Evolutionary conservation across 2,888 invertebrate species (phyloP), one percentile per base, ranked within the genome.

Genomic region (Idaea straminata): DNA sequence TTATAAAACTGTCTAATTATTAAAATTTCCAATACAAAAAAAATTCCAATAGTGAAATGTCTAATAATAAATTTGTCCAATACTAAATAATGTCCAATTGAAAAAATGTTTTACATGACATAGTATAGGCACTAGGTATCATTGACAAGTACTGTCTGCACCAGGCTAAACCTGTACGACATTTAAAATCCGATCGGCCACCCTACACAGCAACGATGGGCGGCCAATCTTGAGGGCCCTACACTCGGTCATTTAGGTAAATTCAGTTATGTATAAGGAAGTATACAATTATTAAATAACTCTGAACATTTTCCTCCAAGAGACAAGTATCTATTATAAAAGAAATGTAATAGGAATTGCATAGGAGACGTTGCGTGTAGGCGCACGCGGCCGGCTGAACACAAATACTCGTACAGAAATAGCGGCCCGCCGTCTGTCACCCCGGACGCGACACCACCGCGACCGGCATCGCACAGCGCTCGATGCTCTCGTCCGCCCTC

Each of bases 381-480:
- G 79, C 80, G 81, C 79, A 47, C 71, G 73, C 59, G 70, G 70
- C 47, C 74, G 76, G 76, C 75, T 76, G 77, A 72, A 83, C 86
- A 83, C 85, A 88, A 89, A 90, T 91, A 88, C 83, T 68, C 81
- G 67, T 83, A 83, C 86, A 74, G 82, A 90, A 91, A 91, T 91
- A 91, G 86, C 85, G 85, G 77, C 85, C 80, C 83, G 84, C 83
- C 85, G 89, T 87, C 88, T 86, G 84, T 82, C 86, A 86, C 86
- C 87, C 84, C 81, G 86, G 83, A 80, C 81, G 78, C 76, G 73
- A 67, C 77, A 75, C 74, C 76, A 77, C 67, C 72, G 75, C 74
- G 65, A 70, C 69, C 67, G 71, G 68, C 77, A 73, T 72, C 70
- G 74, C 72, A 72, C 68, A 70, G 63, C 66, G 61, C 66, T 60